phyloP scores from a whole-genome alignment of 2,888 invertebrate species.

The Colostygia pectinataria region DNA sequence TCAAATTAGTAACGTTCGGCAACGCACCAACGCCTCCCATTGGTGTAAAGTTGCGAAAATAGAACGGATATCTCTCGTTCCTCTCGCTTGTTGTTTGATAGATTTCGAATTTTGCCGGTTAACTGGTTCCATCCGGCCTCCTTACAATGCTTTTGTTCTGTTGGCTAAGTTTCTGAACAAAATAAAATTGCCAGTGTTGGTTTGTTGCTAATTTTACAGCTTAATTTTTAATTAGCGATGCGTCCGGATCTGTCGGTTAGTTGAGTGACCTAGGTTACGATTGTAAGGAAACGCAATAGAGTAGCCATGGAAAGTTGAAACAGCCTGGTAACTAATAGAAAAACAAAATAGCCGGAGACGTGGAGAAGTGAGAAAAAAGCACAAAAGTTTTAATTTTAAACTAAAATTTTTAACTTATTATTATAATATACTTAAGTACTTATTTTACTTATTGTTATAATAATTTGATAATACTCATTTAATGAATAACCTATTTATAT shows the following conservation, averaged over 20 bases:
- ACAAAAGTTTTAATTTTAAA: too few species aligned
- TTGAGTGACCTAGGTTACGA: constrained; percentile 3
- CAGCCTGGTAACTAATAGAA: too few species aligned
- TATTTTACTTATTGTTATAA: too few species aligned
- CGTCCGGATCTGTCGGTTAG: neutral
- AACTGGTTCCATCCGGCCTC: constrained; percentile 76
- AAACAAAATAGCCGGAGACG: too few species aligned
- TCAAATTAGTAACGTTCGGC: constrained; percentile 57
- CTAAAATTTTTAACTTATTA: too few species aligned
- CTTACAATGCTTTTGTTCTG: constrained; percentile 41
- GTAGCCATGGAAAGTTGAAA: too few species aligned
- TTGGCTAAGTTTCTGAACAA: constrained; percentile 24
- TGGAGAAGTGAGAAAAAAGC: too few species aligned
- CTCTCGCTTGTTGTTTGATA: constrained; percentile 67
- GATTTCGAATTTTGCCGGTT: constrained; percentile 81
- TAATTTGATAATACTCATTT: too few species aligned
- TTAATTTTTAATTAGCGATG: constrained; percentile 18
- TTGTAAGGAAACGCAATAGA: too few species aligned
- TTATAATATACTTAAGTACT: too few species aligned
- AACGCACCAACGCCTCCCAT: constrained; percentile 71
- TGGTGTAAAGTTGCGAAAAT: constrained; percentile 74
- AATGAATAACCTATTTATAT: too few species aligned
- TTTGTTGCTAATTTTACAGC: constrained; percentile 23
- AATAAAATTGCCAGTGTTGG: constrained; percentile 8
- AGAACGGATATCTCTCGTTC: constrained; percentile 81